These are phyloP conservation scores for Amphipyra berbera DNA, from an alignment of 2,888 invertebrate genomes.

Conservation along the genomic window DNA sequence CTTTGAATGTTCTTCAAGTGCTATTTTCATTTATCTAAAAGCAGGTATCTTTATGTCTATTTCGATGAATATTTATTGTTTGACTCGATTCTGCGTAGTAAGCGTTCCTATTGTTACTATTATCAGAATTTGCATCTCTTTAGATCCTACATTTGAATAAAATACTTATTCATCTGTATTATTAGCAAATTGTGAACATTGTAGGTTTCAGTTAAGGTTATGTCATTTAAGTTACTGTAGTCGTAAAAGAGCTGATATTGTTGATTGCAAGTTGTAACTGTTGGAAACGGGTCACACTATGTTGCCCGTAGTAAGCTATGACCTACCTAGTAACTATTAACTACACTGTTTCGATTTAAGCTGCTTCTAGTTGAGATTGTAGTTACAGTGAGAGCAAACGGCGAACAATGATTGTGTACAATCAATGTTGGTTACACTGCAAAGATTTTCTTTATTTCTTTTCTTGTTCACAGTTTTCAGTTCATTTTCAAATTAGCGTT, in stretches of 20 bases:
- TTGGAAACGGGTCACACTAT: slow-evolving; percentile 11
- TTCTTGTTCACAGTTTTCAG: slow-evolving; percentile 7
- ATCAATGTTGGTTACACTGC: slow-evolving; percentile 15
- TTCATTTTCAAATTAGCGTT: slow-evolving; percentile 10
- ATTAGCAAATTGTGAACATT: slow-evolving; percentile 23
- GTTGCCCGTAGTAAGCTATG: slow-evolving; percentile 10
- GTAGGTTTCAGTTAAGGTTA: slow-evolving; percentile 14
- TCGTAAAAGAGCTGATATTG: background rate
- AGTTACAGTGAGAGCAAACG: background rate
- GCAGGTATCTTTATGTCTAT: slow-evolving; percentile 1
- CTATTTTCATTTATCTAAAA: slow-evolving; percentile 5
- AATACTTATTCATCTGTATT: background rate
- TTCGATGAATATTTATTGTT: slow-evolving; percentile 4
- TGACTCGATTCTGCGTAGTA: slow-evolving; percentile 2
- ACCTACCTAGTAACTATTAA: slow-evolving; percentile 4
- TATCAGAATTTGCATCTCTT: slow-evolving; percentile 13
- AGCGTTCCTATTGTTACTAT: slow-evolving; percentile 18
- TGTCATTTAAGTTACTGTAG: slow-evolving; percentile 10
- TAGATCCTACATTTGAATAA: slow-evolving; percentile 12
- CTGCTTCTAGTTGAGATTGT: slow-evolving; percentile 11
- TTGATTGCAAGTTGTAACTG: background rate
- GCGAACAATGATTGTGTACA: slow-evolving; percentile 30
- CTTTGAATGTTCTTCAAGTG: slow-evolving; percentile 5
- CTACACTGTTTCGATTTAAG: slow-evolving; percentile 20
- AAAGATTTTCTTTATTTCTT: slow-evolving; percentile 17